phyloP scores from a whole-genome alignment of 2,113 vertebrate genomes.

The Pteronura brasiliensis region DNA sequence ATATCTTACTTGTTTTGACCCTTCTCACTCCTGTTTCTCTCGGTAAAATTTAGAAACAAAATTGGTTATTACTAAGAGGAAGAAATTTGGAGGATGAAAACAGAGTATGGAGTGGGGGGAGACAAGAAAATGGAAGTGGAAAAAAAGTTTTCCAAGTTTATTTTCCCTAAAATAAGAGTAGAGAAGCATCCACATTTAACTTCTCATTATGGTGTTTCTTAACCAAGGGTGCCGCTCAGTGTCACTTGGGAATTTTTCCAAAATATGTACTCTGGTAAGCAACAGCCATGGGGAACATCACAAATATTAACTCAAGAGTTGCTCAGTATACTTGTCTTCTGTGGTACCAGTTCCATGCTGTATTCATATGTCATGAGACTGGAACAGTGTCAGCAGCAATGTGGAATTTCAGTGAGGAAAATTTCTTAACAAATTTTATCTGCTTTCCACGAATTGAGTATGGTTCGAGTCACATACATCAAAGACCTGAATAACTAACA shows the following conservation, averaged over 20 bases:
- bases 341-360: neutral
- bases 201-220: neutral
- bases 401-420: neutral
- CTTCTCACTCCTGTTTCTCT: neutral
- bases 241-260: neutral
- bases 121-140: neutral
- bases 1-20: neutral
- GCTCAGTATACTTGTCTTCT: neutral
- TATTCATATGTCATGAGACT: neutral
- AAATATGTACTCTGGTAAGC: neutral
- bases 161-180: neutral
- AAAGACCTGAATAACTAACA: neutral
- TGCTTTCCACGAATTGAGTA: neutral
- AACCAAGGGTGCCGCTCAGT: neutral
- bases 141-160: neutral
- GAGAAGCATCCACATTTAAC: neutral
- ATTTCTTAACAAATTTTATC: neutral
- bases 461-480: neutral
- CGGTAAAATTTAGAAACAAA: neutral
- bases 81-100: neutral
- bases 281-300: neutral
- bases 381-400: neutral
- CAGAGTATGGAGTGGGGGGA: neutral
- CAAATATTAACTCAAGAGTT: neutral
- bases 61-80: neutral